Evolutionary conservation across 1,140 invertebrate genomes (phyloP).

Genomic region (Drosophila sucinea): DNA sequence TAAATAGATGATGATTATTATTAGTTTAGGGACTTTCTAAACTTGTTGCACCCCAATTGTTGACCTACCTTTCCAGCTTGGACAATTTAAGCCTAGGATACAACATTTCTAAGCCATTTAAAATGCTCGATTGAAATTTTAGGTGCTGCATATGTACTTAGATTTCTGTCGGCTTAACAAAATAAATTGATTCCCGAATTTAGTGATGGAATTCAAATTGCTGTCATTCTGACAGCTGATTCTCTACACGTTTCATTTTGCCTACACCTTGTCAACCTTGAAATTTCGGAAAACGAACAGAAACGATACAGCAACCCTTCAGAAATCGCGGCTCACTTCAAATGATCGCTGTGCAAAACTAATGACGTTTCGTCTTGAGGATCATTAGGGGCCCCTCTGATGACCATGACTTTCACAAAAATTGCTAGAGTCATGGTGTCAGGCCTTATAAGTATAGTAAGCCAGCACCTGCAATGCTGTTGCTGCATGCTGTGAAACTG

Average conservation of each 20-base stretch:
- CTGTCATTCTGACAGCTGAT: slow-evolving; percentile 25
- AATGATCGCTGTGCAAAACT: slow-evolving; percentile 65
- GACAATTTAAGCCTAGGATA: too few species aligned
- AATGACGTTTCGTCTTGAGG: slow-evolving; percentile 70
- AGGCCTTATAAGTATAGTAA: background rate
- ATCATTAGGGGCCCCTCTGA: slow-evolving; percentile 63
- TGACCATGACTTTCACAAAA: slow-evolving; percentile 70
- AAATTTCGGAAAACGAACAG: slow-evolving; percentile 8
- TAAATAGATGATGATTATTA: too few species aligned
- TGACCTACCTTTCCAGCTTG: too few species aligned
- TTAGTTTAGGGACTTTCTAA: too few species aligned
- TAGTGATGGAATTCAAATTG: slow-evolving; percentile 7
- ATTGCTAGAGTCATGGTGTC: slow-evolving; percentile 15
- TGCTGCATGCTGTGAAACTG: slow-evolving; percentile 52
- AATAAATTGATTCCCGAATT: background rate
- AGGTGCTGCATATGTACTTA: background rate
- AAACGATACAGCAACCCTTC: slow-evolving; percentile 54
- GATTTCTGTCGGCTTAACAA: background rate
- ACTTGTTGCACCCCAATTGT: too few species aligned
- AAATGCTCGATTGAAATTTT: background rate
- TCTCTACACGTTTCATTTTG: slow-evolving; percentile 6
- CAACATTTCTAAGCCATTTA: background rate
- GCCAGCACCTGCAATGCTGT: slow-evolving; percentile 58
- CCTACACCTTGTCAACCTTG: slow-evolving; percentile 35
- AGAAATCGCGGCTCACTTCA: slow-evolving; percentile 50